Base-by-base conservation (phyloP, 2,888 invertebrate genomes). In the Desoria tigrina region DNA sequence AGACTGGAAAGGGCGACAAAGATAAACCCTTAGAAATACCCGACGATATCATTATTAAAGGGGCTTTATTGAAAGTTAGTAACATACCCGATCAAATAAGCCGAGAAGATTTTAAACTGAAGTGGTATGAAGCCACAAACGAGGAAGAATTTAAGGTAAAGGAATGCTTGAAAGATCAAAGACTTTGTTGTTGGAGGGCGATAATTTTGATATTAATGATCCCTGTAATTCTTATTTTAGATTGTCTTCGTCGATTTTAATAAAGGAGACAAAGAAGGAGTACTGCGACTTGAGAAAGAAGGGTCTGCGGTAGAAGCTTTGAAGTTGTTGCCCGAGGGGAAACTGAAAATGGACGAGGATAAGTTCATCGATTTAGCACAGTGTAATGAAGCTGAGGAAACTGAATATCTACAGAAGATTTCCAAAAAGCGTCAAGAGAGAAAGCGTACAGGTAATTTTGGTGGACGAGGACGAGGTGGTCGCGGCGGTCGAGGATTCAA, bases 191-290 rank as follows among this genome's bases (percentile, higher is more conserved):
- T n/a, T n/a, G n/a, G n/a, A n/a, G n/a, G n/a, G n/a, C n/a, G n/a
- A n/a, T n/a, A n/a, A n/a, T n/a, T n/a, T n/a, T n/a, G n/a, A n/a
- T n/a, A n/a, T n/a, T n/a, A n/a, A n/a, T n/a, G n/a, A n/a, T n/a
- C n/a, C 11, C 9, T 23, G 26, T 9, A 9, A 9, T 55, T 32
- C 11, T 37, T 37, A 32, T 64, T 61, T 27, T 51, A 75, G 75
- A 68, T 90, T 54, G 88, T 88, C 0, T 94, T 85, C 78, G 84
- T 93, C 69, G 90, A 91, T 78, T 92, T 86, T 79, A 86, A 85
- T 74, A 86, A 85, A 59, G 92, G 90, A 0, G 87, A 90, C 72
- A 81, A 84, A 3, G 85, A 87, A 75, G 93, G 90, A 1, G 88
- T 87, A 81, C 83, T 90, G 21, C 85, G 92, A 49, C 83, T 92